A percentile compares a stretch with the other conserved stretches of the same genome.
Evolutionary conservation across 2,797 vertebrate species (phyloP).

Genomic region (Pangasius larnaudii): DNA sequence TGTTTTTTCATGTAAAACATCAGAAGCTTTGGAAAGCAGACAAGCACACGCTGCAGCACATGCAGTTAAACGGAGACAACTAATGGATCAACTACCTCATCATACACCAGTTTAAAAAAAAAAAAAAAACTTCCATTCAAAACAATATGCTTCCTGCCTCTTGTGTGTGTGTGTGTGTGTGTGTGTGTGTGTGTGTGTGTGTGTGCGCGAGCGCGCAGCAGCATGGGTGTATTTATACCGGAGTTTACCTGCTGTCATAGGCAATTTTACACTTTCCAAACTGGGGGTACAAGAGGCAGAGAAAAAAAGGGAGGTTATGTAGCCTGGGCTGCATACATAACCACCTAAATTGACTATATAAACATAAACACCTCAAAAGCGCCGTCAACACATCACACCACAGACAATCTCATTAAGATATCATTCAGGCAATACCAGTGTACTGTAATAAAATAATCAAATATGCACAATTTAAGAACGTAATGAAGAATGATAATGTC

Average conservation of each 20-base stretch:
- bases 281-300: neutral
- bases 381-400: neutral
- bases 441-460: neutral
- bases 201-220: neutral
- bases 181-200: neutral
- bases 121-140: slow-evolving; percentile 19
- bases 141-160: slow-evolving; percentile 50
- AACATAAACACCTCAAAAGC: neutral
- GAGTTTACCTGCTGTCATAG: slow-evolving; percentile 24
- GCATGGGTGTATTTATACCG: slow-evolving; percentile 18
- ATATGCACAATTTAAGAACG: neutral
- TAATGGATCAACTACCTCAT: slow-evolving; percentile 33
- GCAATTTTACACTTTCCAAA: slow-evolving; percentile 14
- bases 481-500: neutral
- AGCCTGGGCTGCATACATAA: too few species aligned
- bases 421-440: neutral
- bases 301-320: neutral
- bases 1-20: neutral
- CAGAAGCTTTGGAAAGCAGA: neutral
- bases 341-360: neutral
- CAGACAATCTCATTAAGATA: neutral
- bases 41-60: neutral
- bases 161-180: neutral
- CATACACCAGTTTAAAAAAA: slow-evolving; percentile 22
- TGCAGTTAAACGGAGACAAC: slow-evolving; percentile 5